These are phyloP conservation scores for Microplitis mediator DNA, from an alignment of 1,140 invertebrate species.

Conservation along the genomic window DNA sequence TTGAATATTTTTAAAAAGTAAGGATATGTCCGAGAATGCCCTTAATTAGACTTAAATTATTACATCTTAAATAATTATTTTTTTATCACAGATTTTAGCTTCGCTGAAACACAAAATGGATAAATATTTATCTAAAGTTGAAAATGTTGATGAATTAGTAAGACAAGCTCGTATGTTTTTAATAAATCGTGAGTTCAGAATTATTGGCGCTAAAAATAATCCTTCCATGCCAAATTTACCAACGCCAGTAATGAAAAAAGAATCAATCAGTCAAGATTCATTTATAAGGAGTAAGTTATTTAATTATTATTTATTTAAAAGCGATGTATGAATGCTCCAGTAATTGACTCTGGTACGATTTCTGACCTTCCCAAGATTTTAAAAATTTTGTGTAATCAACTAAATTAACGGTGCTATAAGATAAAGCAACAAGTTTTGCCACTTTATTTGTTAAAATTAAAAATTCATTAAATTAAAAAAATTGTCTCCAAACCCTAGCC, in stretches of 20 bases:
- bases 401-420: no score
- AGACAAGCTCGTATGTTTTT: constrained; percentile 78
- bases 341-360: no score
- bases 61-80: neutral
- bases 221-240: constrained; percentile 61
- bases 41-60: no score
- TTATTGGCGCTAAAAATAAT: constrained; percentile 71
- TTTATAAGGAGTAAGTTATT: constrained; percentile 52
- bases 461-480: no score
- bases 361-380: no score
- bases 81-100: constrained; percentile 73
- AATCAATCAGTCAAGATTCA: constrained; percentile 48
- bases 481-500: no score
- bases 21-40: neutral
- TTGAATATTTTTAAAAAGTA: neutral
- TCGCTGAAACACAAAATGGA: constrained; percentile 88
- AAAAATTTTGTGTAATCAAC: no score
- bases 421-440: no score
- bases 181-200: constrained; percentile 75
- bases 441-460: no score
- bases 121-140: constrained; percentile 73
- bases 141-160: constrained; percentile 72
- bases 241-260: constrained; percentile 39
- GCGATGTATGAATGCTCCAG: no score
- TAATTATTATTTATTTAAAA: no score